Evolutionary conservation across 2,888 invertebrate genomes (phyloP), one percentile per base, ranked within the genome.

Genomic region (Lasioglossum vierecki): DNA sequence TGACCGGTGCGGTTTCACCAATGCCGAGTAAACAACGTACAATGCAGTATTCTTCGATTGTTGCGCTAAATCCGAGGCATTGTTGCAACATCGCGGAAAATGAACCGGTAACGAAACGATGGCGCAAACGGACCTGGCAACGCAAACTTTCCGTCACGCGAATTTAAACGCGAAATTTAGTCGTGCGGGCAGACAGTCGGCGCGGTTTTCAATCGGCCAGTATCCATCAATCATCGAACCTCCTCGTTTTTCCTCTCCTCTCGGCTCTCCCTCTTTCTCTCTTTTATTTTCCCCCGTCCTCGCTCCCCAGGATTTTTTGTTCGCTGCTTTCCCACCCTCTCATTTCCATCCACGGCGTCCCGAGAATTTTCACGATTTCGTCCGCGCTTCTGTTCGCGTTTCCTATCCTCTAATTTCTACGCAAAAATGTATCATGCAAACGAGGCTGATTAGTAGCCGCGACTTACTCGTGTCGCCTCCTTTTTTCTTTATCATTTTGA

Each of bases 191-290:
- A 85, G 89, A 86, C 88, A 86, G 85, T 68, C 83, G 84, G 80
- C 88, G 89, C 81, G 88, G 86, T 90, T 92, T 91, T 92, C 90
- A 91, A 90, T 91, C 92, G 88, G 85, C 84, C 76, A 85, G 87
- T 84, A 88, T 91, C 90, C 91, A 92, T 92, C 92, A 91, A 92
- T 92, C 89, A 91, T 88, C 88, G 85, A 79, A 77, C 88, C 83
- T 87, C 83, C 87, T 81, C 84, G 88, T 88, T 83, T 76, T 82
- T 86, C 72, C 71, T 75, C 66, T 70, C 57, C 35, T 68, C 63
- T 15, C 63, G 0, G 18, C 66, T 68, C 76, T 46, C 75, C 11
- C 44, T 44, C 46, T 49, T 46, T 22, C 60, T 30, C 53, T 53
- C 53, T 49, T 18, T 49, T 18, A 18, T 18, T 49, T 6, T 49